Base-by-base conservation (phyloP, 30 jellyfish, hydroid and myxozoan species). In the Hydra vulgaris region DNA sequence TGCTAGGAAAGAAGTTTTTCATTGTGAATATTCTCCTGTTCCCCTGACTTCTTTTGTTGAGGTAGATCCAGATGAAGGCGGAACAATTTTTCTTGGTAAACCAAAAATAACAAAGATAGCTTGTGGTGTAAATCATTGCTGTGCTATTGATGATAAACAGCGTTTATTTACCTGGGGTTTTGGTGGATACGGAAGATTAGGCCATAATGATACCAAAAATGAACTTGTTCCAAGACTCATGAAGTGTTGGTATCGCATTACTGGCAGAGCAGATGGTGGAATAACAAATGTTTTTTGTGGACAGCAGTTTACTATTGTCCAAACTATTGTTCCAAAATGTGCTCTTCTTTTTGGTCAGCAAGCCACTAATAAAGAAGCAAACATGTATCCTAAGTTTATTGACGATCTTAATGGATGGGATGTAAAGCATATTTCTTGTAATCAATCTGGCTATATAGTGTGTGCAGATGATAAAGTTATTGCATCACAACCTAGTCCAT, bases 201-300 rank as follows among this genome's bases (percentile, higher is more conserved):
- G 87, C 23, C 87, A 80, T 74, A 80, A 70, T 24, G 72, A 53
- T 66, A 80, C 87, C 21, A 67, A 70, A 70, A 70, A 80, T 70
- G 87, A 80, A 68, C 25, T 80, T 19, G 83, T 80, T 0, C 87
- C 87, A 15, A 27, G 87, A 24, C 83, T 80, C 21, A 80, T 80
- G 87, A 80, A 70, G 27, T 80, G 87, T 22, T 80, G 87, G 87
- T 80, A 80, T 66, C 87, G 87, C 1, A 80, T 80, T 12, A 80
- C 87, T 66, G 87, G 87, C 12, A 82, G 87, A 12, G 87, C 87
- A 1, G 87, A 80, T 80, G 87, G 87, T 22, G 87, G 87, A 21
- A 70, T 80, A 1, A 80, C 83, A 0, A 70, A 70, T 25, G 87
- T 80, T 18, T 67, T 12, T 18, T 80, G 87, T 3, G 87, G 87